Evolutionary conservation across 2,797 vertebrate species (phyloP), one percentile per base, ranked within the genome.

Genomic region (Pipistrellus pipistrellus): DNA sequence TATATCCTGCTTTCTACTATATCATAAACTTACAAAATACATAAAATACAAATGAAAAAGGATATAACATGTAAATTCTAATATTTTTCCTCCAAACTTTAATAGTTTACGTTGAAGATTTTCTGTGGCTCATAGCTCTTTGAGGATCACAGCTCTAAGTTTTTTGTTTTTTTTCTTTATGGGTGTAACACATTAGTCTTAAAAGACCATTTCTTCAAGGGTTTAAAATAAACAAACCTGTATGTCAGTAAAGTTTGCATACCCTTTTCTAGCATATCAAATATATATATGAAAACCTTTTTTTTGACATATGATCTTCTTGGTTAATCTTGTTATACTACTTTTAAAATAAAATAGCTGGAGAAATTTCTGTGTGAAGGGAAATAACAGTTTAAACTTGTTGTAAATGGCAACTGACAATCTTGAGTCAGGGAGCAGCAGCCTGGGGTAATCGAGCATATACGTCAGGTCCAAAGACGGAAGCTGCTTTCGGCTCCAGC

Each of bases 341-440:
- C 44, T 83, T 92, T 48, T n/a, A 53, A 82, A 95, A 93, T 14
- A 95, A 21, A 94, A 53, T 46, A 32, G 32, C 57, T 75, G 38
- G 64, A 93, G 48, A 85, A 91, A 69, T 12, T 66, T 69, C 73
- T 82, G 91, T 46, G 41, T 6, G 82, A 32, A 80, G 18, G 35
- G 73, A 75, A 94, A 23, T 32, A 46, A 62, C 38, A 94, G 35
- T 51, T 7, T 64, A 66, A 27, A 6, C 0, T 30, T 32, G 13
- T 64, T 85, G 23, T 66, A 91, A 89, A 81, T 25, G 13, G 4
- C 17, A 75, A 76, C 3, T 18, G 53, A 57, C 4, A 18, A 35
- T 9, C 32, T 81, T 41, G 57, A 78, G 69, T 75, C 32, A 57
- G 46, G 53, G 48, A 77, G 53, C 0, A 1, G 55, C 87, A 15